These are phyloP conservation scores for Cyprinodon diabolis DNA, from an alignment of 2,797 vertebrate species.

Conservation along the genomic window DNA sequence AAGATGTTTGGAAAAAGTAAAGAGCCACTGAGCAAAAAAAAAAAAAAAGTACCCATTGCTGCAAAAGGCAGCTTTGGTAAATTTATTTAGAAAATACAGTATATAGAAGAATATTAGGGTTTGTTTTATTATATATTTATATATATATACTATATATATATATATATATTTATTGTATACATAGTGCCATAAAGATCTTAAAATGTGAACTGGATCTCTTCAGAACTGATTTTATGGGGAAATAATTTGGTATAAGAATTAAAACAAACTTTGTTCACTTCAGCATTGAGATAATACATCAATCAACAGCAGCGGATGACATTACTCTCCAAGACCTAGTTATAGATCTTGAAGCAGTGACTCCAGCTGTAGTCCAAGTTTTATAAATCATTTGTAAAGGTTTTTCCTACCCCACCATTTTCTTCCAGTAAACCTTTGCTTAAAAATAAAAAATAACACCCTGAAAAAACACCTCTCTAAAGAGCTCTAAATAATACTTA, in stretches of 20 bases:
- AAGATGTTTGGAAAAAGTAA: constrained; percentile 1
- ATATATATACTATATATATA: too few relatives aligned
- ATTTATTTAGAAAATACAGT: constrained; percentile 7
- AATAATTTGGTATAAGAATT: neutral
- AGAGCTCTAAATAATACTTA: neutral
- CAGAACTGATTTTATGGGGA: neutral
- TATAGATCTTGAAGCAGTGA: neutral
- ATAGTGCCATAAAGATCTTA: constrained; percentile 5
- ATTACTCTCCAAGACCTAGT: neutral
- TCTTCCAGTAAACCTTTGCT: neutral
- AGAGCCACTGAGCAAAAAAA: neutral
- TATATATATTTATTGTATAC: neutral
- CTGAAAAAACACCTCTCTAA: neutral
- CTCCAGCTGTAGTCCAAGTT: neutral
- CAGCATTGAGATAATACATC: neutral
- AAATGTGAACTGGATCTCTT: constrained; percentile 5
- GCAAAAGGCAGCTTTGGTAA: neutral
- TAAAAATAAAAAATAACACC: neutral
- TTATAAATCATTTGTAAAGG: neutral
- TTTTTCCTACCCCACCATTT: neutral
- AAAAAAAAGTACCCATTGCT: constrained; percentile 4
- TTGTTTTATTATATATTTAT: neutral
- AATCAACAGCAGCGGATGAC: too few relatives aligned
- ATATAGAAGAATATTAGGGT: neutral
- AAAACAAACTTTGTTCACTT: neutral